Evolutionary conservation across 92 coral and sea anemone genomes (phyloP), one percentile per base, ranked within the genome.

Genomic region (Zoanthus sociatus): DNA sequence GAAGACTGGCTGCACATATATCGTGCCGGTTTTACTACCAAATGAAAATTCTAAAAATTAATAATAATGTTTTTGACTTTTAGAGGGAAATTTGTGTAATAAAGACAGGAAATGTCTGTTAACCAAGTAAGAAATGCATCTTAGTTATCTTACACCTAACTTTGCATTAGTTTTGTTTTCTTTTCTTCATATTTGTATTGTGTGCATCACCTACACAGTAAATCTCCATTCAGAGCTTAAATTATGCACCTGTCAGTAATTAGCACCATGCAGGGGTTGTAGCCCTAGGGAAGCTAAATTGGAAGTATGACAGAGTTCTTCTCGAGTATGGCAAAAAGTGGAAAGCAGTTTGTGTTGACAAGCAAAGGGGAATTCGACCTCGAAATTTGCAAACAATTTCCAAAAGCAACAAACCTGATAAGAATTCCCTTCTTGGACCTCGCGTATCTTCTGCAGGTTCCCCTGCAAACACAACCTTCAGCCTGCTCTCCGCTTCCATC

Each of bases 401-500:
- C 68, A 51, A 89, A 51, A 53, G 75, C 72, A 68, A 72, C 83
- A 53, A 26, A 90, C 93, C 88, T 86, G 90, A 53, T 54, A 90
- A 82, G 45, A 90, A 87, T 73, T 86, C 88, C 46, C 90, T 78
- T 86, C 90, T 81, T 63, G 93, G 90, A 9, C 88, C 90, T 77
- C 90, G 88, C 54, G 87, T 86, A 76, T 90, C 90, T 84, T 90
- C 87, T 53, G 90, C 90, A 56, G 90, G 93, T 86, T 90, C 90
- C 61, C 90, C 93, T 50, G 83, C 90, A 79, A 90, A 90, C 32
- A 81, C 42, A 63, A 90, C 58, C 66, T 86, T 90, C 9, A 90
- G 82, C 66, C 47, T 86, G 67, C 73, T 86, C 75, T 90, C 84
- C 44, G 89, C 56, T 71, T 78, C 63, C 50, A 85, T 60, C 90